Percentiles rank a stretch among this genome's conserved stretches.
These are phyloP conservation scores for Theristicus caerulescens DNA, from an alignment of 2,113 vertebrate species.

Conservation along the genomic window DNA sequence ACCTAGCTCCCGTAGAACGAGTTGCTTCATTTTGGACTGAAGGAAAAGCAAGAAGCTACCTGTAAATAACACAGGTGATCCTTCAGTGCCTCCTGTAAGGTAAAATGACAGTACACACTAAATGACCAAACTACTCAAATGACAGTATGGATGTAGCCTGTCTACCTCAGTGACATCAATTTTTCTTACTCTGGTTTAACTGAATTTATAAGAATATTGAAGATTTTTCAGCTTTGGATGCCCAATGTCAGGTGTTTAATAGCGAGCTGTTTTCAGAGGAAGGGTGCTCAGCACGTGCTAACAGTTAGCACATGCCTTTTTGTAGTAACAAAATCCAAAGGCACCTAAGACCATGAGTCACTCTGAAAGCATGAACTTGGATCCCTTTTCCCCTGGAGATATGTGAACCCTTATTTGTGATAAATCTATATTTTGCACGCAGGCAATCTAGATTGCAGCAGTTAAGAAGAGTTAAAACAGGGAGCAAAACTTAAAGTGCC, in stretches of 20 bases:
- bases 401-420: neutral
- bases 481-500: slow-evolving; percentile 58
- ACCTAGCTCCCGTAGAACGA: neutral
- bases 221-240: neutral
- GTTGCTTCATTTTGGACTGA: neutral
- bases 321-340: neutral
- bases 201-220: neutral
- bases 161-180: neutral
- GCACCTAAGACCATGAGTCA: neutral
- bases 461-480: slow-evolving; percentile 65
- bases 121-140: neutral
- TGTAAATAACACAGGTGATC: neutral
- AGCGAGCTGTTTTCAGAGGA: neutral
- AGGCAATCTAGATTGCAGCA: neutral
- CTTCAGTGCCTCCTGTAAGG: neutral
- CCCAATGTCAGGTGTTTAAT: neutral
- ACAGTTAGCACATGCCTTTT: neutral
- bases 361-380: slow-evolving; percentile 20
- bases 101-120: neutral
- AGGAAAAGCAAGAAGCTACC: neutral
- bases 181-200: neutral
- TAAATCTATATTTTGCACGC: slow-evolving; percentile 37
- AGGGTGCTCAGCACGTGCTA: neutral
- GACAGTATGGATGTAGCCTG: neutral
- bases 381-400: neutral